phyloP scores from a whole-genome alignment of 2,888 invertebrate genomes.

The Aplocera efformata region DNA sequence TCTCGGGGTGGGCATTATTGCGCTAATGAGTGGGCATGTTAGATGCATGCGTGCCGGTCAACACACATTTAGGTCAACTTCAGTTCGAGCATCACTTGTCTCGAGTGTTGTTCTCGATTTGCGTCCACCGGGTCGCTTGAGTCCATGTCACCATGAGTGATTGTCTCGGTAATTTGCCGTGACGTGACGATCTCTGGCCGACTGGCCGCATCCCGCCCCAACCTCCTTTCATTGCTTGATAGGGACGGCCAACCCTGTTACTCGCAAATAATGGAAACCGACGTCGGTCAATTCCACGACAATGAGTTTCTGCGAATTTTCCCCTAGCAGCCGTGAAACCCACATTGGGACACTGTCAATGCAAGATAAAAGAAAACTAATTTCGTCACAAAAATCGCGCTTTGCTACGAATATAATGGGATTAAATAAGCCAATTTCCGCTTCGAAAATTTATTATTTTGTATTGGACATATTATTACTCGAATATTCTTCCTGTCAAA shows the following conservation, averaged over 20 bases:
- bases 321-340: constrained; percentile 14
- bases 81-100: constrained; percentile 49
- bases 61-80: constrained; percentile 46
- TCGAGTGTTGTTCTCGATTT: constrained; percentile 60
- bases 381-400: too few relatives aligned
- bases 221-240: constrained; percentile 30
- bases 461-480: too few relatives aligned
- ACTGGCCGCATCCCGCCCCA: constrained; percentile 19
- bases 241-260: constrained; percentile 30
- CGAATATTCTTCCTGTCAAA: too few relatives aligned
- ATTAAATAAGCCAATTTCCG: too few relatives aligned
- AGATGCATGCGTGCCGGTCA: constrained; percentile 25
- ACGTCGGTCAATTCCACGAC: constrained; percentile 20
- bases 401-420: too few relatives aligned
- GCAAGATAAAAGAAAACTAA: neutral
- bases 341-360: constrained; percentile 8
- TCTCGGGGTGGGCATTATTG: constrained; percentile 1
- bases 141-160: constrained; percentile 60
- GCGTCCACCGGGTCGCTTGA: constrained; percentile 49
- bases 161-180: constrained; percentile 64
- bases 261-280: constrained; percentile 30
- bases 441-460: too few relatives aligned
- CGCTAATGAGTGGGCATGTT: constrained; percentile 10
- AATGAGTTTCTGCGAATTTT: constrained; percentile 22
- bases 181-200: constrained; percentile 44